These are phyloP conservation scores for Cantharis rufa DNA, from an alignment of 2,888 invertebrate genomes.

Conservation along the genomic window DNA sequence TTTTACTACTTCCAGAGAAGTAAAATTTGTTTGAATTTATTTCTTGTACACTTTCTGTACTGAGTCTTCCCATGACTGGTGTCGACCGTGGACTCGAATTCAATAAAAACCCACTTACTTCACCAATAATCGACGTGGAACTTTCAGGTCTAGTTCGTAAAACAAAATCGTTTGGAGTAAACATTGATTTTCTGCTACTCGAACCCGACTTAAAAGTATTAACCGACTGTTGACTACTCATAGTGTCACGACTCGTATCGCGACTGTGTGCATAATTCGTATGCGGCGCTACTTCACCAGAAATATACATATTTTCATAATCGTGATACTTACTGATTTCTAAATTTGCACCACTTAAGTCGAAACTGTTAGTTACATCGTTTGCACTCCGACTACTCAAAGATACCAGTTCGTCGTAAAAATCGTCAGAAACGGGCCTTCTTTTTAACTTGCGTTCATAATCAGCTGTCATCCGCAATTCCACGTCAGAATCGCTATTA, in stretches of 20 bases:
- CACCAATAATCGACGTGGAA: constrained; percentile 46
- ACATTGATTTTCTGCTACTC: constrained; percentile 31
- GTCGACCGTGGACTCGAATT: constrained; percentile 45
- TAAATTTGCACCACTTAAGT: constrained; percentile 55
- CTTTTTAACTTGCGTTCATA: constrained; percentile 60
- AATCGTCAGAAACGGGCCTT: constrained; percentile 76
- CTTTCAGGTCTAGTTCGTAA: constrained; percentile 46
- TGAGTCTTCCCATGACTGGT: constrained; percentile 41
- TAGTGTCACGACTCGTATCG: constrained; percentile 36
- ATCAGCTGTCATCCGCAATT: constrained; percentile 40
- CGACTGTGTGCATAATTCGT: constrained; percentile 29
- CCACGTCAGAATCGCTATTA: constrained; percentile 57
- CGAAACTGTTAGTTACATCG: constrained; percentile 61
- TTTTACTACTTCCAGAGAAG: constrained; percentile 15
- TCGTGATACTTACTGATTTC: constrained; percentile 39
- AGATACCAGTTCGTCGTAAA: constrained; percentile 69
- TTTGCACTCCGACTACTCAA: constrained; percentile 61
- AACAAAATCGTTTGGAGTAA: constrained; percentile 43
- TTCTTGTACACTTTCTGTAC: constrained; percentile 40
- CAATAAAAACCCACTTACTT: constrained; percentile 45
- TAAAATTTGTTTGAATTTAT: constrained; percentile 37
- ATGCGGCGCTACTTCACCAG: constrained; percentile 22
- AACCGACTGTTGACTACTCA: constrained; percentile 24
- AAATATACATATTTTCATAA: constrained; percentile 49
- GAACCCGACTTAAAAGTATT: constrained; percentile 30